Percentiles rank a stretch among this genome's conserved stretches.
Conservation (phyloP, 2,113 vertebrate species). For the Melanerpes formicivorus region DNA sequence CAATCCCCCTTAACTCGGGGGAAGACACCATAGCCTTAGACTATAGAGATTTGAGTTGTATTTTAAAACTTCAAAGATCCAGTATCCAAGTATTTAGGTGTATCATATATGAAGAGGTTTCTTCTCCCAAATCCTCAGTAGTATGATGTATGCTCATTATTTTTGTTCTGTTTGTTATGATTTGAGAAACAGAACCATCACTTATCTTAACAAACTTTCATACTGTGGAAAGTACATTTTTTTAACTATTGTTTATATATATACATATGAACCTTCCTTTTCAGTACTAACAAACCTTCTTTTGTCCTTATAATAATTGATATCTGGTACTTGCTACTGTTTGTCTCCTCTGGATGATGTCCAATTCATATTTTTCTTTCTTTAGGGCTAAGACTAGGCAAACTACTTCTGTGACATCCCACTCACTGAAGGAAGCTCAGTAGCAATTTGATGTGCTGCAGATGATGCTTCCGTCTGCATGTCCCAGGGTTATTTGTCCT, state of each 20-base stretch:
- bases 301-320: background rate
- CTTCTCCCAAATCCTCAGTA: background rate
- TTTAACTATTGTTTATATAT: background rate
- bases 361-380: background rate
- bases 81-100: background rate
- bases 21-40: background rate
- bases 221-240: background rate
- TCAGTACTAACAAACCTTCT: background rate
- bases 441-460: background rate
- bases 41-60: background rate
- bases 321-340: background rate
- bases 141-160: background rate
- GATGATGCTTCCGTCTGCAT: background rate
- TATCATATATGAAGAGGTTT: background rate
- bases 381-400: background rate
- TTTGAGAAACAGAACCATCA: background rate
- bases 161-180: background rate
- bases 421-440: background rate
- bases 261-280: background rate
- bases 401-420: background rate
- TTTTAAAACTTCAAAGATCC: background rate
- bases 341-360: background rate
- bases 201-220: background rate
- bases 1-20: background rate
- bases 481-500: background rate